These are phyloP conservation scores for Phaonia tiefii DNA, from an alignment of 2,888 invertebrate genomes.

Conservation along the genomic window DNA sequence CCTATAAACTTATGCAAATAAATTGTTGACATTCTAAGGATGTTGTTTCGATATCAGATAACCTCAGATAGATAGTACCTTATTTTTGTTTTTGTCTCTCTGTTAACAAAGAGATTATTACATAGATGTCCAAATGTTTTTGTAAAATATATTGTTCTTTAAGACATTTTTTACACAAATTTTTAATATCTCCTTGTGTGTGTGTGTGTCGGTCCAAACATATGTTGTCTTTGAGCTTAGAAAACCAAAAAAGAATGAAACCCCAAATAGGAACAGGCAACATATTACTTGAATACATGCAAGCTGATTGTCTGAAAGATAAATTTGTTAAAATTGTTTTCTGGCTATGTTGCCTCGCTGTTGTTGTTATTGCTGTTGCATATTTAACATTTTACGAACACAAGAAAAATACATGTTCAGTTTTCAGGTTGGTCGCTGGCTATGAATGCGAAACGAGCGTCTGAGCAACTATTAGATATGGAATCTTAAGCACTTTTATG, in stretches of 20 bases:
- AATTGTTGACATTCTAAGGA: too few relatives aligned
- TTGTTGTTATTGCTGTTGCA: not conserved
- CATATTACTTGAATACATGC: not conserved
- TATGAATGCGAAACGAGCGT: not conserved
- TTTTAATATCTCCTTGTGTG: too few relatives aligned
- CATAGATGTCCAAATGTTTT: not conserved
- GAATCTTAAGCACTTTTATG: not conserved
- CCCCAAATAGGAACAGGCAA: not conserved
- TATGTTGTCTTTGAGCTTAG: not conserved
- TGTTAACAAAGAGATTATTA: too few relatives aligned
- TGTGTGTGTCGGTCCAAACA: not conserved
- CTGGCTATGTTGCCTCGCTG: not conserved
- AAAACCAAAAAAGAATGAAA: not conserved
- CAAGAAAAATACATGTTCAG: not conserved
- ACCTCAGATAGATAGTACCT: not conserved
- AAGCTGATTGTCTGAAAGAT: conserved; percentile 4
- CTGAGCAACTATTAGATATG: not conserved
- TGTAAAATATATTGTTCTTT: not conserved
- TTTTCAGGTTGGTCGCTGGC: not conserved
- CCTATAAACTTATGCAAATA: too few relatives aligned
- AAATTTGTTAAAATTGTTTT: conserved; percentile 14
- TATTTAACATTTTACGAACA: not conserved
- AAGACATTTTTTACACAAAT: too few relatives aligned
- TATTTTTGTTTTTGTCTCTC: too few relatives aligned
- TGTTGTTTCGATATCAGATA: not conserved